A percentile compares a stretch with the other conserved stretches of the same genome.
phyloP scores from a whole-genome alignment of 2,888 invertebrate species.

The Tineola bisselliella region DNA sequence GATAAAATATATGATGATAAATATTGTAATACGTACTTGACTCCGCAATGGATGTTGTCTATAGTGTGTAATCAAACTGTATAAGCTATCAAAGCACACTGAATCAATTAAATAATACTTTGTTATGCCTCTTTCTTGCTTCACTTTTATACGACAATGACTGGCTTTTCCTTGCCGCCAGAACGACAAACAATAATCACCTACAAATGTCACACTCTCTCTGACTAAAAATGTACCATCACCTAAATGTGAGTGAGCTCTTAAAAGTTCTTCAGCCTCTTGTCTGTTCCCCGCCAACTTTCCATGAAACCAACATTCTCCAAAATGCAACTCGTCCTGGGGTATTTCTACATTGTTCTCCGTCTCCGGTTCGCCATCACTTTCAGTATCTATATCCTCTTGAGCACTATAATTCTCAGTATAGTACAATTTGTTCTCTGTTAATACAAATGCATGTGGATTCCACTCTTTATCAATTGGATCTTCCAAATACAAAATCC shows the following conservation, averaged over 20 bases:
- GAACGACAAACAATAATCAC: conserved; percentile 95
- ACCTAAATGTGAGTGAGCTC: conserved; percentile 81
- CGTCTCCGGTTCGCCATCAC: conserved; percentile 70
- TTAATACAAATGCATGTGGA: conserved; percentile 92
- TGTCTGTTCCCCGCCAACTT: conserved; percentile 80
- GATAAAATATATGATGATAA: no score
- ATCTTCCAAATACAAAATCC: conserved; percentile 89
- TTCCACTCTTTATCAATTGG: conserved; percentile 90
- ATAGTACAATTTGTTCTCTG: conserved; percentile 87
- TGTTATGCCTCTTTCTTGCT: conserved; percentile 86
- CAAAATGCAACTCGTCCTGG: conserved; percentile 89
- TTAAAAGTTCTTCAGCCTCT: conserved; percentile 82
- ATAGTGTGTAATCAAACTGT: conserved; percentile 91
- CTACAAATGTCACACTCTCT: conserved; percentile 95
- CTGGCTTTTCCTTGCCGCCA: conserved; percentile 90
- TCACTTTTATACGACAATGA: conserved; percentile 91
- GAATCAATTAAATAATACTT: conserved; percentile 92
- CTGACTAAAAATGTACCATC: conserved; percentile 94
- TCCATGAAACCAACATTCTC: conserved; percentile 95
- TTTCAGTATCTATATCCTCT: conserved; percentile 65
- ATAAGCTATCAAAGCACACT: conserved; percentile 89
- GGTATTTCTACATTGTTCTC: conserved; percentile 72
- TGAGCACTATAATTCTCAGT: conserved; percentile 73
- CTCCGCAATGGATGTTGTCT: conserved; percentile 86
- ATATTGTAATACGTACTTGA: conserved; percentile 68